A percentile compares a stretch with the other conserved stretches of the same genome.
phyloP scores from a whole-genome alignment of 2,888 invertebrate genomes.

The Drosophila heteroneura region DNA sequence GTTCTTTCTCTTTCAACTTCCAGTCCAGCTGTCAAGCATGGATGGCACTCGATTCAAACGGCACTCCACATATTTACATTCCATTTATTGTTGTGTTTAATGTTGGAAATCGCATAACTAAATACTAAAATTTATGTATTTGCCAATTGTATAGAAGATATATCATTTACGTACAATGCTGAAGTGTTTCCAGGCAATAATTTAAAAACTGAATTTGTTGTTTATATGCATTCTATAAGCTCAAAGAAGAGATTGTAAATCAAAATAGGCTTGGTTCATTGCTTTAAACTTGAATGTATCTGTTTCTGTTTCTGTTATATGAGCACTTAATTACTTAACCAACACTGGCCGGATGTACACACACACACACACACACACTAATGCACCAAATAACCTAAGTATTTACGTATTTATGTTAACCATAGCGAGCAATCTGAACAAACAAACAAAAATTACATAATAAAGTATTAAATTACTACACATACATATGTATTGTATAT shows the following conservation, averaged over 20 bases:
- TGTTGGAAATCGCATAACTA: conserved; percentile 55
- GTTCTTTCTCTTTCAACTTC: background rate
- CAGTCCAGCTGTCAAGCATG: conserved; percentile 29
- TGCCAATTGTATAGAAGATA: conserved; percentile 50
- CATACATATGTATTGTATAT: conserved; percentile 43
- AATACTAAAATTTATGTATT: conserved; percentile 35
- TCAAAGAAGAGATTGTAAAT: conserved; percentile 29
- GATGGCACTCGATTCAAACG: conserved; percentile 11
- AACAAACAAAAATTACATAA: conserved; percentile 22
- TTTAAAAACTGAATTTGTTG: conserved; percentile 27
- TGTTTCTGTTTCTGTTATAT: conserved; percentile 19
- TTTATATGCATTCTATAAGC: conserved; percentile 18
- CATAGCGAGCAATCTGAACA: conserved; percentile 59
- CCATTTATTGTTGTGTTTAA: conserved; percentile 66
- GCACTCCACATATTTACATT: conserved; percentile 54
- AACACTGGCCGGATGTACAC: conserved; percentile 52
- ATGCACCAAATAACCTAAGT: conserved; percentile 56
- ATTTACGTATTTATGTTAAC: conserved; percentile 52
- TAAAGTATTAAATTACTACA: conserved; percentile 62
- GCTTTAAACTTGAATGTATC: conserved; percentile 34
- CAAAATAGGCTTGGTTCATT: conserved; percentile 30
- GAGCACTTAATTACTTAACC: conserved; percentile 38
- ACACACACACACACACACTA: conserved; percentile 57
- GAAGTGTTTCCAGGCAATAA: conserved; percentile 33
- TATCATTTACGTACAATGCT: conserved; percentile 37